These are phyloP conservation scores for Mesaphorura yosii DNA, from an alignment of 1,140 invertebrate species.

Conservation along the genomic window DNA sequence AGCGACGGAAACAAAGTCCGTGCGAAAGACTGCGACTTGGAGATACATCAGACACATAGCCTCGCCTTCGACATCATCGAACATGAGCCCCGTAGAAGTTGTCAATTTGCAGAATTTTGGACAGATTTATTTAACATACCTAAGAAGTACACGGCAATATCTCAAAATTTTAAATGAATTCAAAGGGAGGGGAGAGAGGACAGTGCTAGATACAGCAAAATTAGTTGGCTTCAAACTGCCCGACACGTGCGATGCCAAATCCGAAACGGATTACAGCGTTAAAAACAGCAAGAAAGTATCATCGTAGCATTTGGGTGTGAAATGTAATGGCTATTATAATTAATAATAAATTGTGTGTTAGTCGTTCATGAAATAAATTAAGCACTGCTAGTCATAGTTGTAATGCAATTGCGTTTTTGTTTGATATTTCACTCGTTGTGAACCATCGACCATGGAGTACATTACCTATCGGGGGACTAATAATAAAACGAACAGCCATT, in stretches of 20 bases:
- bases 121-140: slow-evolving; percentile 8
- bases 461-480: no score
- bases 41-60: slow-evolving; percentile 7
- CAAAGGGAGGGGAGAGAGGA: slow-evolving; percentile 19
- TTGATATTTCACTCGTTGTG: no score
- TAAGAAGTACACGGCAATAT: slow-evolving; percentile 9
- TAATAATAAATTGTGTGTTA: no score
- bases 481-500: no score
- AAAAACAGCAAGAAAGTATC: no score
- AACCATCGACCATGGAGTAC: no score
- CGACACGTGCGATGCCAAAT: slow-evolving; percentile 6
- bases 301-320: no score
- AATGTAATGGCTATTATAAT: no score
- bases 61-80: not conserved
- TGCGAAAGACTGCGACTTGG: slow-evolving; percentile 11
- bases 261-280: no score
- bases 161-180: not conserved
- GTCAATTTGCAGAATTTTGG: slow-evolving; percentile 8
- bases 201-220: slow-evolving; percentile 13
- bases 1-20: not conserved
- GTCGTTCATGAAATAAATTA: no score
- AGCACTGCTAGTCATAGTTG: no score
- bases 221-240: slow-evolving; percentile 20
- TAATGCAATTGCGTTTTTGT: no score
- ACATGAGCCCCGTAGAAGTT: not conserved